phyloP scores from a whole-genome alignment of 2,797 vertebrate genomes.

The Danio tinwini region DNA sequence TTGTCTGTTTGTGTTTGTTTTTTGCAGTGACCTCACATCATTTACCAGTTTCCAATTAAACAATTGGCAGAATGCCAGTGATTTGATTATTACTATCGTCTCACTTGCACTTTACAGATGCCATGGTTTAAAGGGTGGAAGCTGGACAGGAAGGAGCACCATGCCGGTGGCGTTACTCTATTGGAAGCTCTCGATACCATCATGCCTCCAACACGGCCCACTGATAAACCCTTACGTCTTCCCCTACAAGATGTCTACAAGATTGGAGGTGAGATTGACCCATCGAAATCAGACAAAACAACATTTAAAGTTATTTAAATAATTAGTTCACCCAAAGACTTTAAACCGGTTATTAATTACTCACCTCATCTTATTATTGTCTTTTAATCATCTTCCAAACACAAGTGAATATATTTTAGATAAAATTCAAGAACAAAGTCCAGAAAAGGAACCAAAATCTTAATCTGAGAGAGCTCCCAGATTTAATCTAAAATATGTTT shows the following conservation, averaged over 20 bases:
- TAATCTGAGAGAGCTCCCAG: too few relatives aligned
- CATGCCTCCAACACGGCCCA: conserved; percentile 84
- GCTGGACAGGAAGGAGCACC: conserved; percentile 83
- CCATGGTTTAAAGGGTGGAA: conserved; percentile 89
- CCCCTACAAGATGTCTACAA: conserved; percentile 91
- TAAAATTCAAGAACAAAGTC: too few relatives aligned
- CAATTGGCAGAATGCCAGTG: background rate
- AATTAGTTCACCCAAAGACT: too few relatives aligned
- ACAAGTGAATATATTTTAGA: too few relatives aligned
- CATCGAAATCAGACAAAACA: background rate
- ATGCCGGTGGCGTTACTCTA: conserved; percentile 80
- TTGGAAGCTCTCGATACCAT: conserved; percentile 87
- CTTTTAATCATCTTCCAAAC: too few relatives aligned
- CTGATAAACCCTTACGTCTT: conserved; percentile 85
- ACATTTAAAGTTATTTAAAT: background rate
- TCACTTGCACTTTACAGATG: conserved; percentile 73
- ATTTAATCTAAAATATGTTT: too few relatives aligned
- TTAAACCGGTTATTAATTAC: too few relatives aligned
- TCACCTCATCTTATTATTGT: too few relatives aligned
- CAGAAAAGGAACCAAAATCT: too few relatives aligned
- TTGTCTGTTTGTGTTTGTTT: background rate
- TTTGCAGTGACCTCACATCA: background rate
- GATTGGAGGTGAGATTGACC: conserved; percentile 78
- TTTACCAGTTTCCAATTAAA: background rate
- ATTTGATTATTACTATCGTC: background rate